Base-by-base conservation (phyloP, 1,140 invertebrate genomes). In the Drosophila orena region DNA sequence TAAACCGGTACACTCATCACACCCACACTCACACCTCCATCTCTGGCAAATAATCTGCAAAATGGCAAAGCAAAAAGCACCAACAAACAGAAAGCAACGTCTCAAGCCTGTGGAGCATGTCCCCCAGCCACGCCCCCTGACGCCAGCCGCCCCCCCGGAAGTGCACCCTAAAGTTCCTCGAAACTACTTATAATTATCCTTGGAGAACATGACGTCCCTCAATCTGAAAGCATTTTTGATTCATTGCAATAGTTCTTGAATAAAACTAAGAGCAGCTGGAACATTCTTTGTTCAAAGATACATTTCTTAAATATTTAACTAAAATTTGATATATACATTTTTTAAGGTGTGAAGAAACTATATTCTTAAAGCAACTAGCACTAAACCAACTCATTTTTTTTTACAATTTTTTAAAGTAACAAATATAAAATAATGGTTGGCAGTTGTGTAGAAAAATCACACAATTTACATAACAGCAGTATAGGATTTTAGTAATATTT, bases 1-100 rank as follows among this genome's bases (percentile, higher is more conserved):
- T 72, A 72, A 52, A 72, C 69, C 30, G 46, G 40, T 60, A 80
- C 71, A 80, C 62, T 65, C 55, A 79, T 65, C 50, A 80, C 81
- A 73, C 47, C 49, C 62, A 60, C 55, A 57, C 59, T 10, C 15
- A 58, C 44, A 64, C 35, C 24, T 44, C 24, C 72, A 77, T 76
- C 44, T 60, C 42, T 68, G 74, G 72, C 74, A 77, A 76, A 53
- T 56, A 68, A 59, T 65, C 80, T 64, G 60, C 46, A 71, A 38
- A 44, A 57, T 72, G 53, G 53, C 61, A 71, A 70, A 70, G 64
- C 68, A 70, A 70, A 56, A 30, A 70, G 68, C 68, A 71, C 68
- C 64, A 42, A 37, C 30, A 38, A 38, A 20, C 40, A 15, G 73
- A 61, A 61, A 73, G 68, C 56, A 49, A 70, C 43, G 35, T 49